Evolutionary conservation across 2,888 invertebrate genomes (phyloP), one percentile per base, ranked within the genome.

Genomic region (Lasioglossum zephyrum): DNA sequence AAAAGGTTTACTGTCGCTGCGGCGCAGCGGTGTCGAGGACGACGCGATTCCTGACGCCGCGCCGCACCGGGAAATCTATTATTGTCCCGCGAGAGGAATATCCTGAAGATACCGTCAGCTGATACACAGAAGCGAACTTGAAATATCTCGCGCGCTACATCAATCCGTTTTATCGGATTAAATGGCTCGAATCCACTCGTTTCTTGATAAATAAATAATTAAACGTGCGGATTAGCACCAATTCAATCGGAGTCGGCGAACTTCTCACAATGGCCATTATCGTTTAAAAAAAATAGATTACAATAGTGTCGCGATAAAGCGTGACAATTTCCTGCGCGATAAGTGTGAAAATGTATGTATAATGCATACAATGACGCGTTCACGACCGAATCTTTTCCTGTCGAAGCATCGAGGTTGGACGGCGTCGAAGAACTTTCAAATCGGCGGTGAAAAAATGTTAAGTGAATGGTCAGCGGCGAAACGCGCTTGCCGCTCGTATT

Each of bases 381-480:
- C 26, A 8, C 36, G n/a, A 31, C 47, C 66, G 76, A 69, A 66
- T 53, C 76, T 81, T 31, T n/a, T 63, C n/a, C 13, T 60, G 69
- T 82, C 77, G 60, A 60, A 79, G 57, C 47, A 74, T 74, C 73
- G 60, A 70, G 41, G 8, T 26, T 11, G 70, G 13, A 16, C 31
- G n/a, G 31, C 57, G 57, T 47, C 72, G 57, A 47, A 47, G 72
- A 76, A 85, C 78, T 83, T 83, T 83, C 85, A 76, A 36, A 36
- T 83, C 79, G 44, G 57, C 47, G 53, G 22, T 39, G 39, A 1
- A 77, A 77, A 85, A 77, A 80, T 80, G 66, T 69, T 53, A 77
- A 84, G 76, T 77, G 85, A 80, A 77, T 77, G 84, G 80, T 84
- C 84, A 85, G 57, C 49, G 57, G n/a, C 36, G 39, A 70, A 70